Evolutionary conservation across 2,113 vertebrate species (phyloP).

Genomic region (Seriola aureovittata): DNA sequence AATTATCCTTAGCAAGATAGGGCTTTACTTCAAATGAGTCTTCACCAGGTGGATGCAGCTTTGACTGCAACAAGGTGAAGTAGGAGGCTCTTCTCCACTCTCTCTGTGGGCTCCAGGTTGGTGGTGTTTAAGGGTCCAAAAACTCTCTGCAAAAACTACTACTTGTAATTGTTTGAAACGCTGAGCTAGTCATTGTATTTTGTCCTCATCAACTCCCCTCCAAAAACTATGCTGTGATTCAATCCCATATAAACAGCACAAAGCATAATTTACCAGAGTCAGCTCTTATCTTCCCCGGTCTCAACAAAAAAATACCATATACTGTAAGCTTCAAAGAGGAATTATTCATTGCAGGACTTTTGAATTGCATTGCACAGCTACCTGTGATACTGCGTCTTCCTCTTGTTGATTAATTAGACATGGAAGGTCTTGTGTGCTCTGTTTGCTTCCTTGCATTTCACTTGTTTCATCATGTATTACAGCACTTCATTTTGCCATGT

Average conservation of each 20-base stretch:
- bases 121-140: background rate
- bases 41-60: background rate
- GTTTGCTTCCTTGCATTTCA: slow-evolving; percentile 59
- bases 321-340: background rate
- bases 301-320: slow-evolving; percentile 8
- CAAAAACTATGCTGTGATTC: background rate
- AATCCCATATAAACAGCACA: slow-evolving; percentile 13
- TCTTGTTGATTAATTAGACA: slow-evolving; percentile 39
- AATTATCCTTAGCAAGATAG: slow-evolving; percentile 18
- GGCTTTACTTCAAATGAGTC: slow-evolving; percentile 35
- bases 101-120: slow-evolving; percentile 8
- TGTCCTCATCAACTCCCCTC: background rate
- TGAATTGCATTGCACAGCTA: slow-evolving; percentile 17
- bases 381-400: slow-evolving; percentile 32
- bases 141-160: background rate
- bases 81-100: background rate
- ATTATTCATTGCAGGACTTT: slow-evolving; percentile 19
- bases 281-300: background rate
- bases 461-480: slow-evolving; percentile 77
- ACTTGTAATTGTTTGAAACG: slow-evolving; percentile 3
- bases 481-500: slow-evolving; percentile 61
- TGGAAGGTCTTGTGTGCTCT: slow-evolving; percentile 13
- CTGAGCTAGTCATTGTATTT: slow-evolving; percentile 6
- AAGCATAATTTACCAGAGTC: slow-evolving; percentile 11
- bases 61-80: background rate